phyloP scores from a whole-genome alignment of 2,888 invertebrate genomes.

The Parnassius apollo region DNA sequence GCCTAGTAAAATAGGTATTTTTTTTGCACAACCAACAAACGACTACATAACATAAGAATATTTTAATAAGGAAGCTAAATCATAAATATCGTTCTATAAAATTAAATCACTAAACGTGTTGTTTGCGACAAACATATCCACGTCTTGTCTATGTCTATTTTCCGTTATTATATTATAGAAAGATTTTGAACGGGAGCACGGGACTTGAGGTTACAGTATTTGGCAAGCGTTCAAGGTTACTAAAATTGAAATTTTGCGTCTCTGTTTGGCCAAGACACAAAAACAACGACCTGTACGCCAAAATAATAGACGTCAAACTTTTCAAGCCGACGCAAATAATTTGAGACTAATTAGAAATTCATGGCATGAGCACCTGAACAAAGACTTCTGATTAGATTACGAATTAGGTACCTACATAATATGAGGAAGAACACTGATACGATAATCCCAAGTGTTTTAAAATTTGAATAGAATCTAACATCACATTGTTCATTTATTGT shows the following conservation, averaged over 20 bases:
- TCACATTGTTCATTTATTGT: neutral
- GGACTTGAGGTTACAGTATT: conserved; percentile 48
- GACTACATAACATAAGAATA: no score
- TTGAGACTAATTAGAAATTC: conserved; percentile 26
- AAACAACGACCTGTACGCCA: conserved; percentile 56
- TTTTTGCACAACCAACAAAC: no score
- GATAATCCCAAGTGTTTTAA: no score
- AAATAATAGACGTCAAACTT: conserved; percentile 52
- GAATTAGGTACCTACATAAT: conserved; percentile 6
- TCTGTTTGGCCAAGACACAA: conserved; percentile 68
- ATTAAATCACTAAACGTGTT: conserved; percentile 6
- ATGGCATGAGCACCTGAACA: conserved; percentile 10
- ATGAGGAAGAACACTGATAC: no score
- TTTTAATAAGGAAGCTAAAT: neutral
- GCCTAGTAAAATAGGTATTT: no score
- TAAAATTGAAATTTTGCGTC: conserved; percentile 67
- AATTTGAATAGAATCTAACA: no score
- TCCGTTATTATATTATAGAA: conserved; percentile 50
- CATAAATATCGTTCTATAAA: neutral
- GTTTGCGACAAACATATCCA: conserved; percentile 5
- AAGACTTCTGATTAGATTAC: conserved; percentile 20
- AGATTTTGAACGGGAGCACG: conserved; percentile 54
- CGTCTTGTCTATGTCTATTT: conserved; percentile 42
- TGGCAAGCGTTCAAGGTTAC: conserved; percentile 79
- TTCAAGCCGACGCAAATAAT: conserved; percentile 51